Base-by-base conservation (phyloP, 2,113 vertebrate genomes). In the Coreoperca whiteheadi region DNA sequence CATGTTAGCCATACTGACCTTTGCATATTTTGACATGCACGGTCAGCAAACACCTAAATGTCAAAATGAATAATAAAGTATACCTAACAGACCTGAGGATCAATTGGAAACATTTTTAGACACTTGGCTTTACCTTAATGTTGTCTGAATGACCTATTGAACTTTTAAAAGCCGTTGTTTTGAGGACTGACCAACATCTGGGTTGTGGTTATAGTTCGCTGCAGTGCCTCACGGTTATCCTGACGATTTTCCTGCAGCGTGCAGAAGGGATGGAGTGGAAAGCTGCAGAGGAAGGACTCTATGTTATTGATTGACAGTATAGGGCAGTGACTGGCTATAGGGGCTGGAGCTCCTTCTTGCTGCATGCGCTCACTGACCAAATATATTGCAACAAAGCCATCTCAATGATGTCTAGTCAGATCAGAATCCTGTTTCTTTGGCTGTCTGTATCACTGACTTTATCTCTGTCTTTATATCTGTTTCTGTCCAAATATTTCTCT, bases 231-330 rank as follows among this genome's bases (percentile, higher is more conserved):
- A 39, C 25, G 21, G 63, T 70, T 56, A 46, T 61, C 30, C 51
- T 77, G 56, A 28, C 14, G 41, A 68, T 63, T 72, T 81, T 67
- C 75, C 89, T 87, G 89, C 88, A 85, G 68, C 80, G 73, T 86
- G 57, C 77, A 72, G 74, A 56, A 59, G 46, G 60, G 80, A 59
- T 8, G 41, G 25, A 64, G 70, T 63, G 71, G 8, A 84, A 37
- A 70, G 82, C 86, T 85, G 90, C 86, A 87, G 87, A 64, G 83
- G 68, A 75, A 87, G 78, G 77, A 87, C 84, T 77, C 28, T 79
- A 32, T 63, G 61, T 71, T 92, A 90, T 90, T 92, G 91, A 94
- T 91, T 88, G 91, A 89, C 89, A 85, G 82, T 84, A 69, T 74
- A 28, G 56, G 73, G 72, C 84, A n/a, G n/a, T 84, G 81, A 85